phyloP scores from a whole-genome alignment of 2,888 invertebrate species.

The Tubulanus polymorphus region DNA sequence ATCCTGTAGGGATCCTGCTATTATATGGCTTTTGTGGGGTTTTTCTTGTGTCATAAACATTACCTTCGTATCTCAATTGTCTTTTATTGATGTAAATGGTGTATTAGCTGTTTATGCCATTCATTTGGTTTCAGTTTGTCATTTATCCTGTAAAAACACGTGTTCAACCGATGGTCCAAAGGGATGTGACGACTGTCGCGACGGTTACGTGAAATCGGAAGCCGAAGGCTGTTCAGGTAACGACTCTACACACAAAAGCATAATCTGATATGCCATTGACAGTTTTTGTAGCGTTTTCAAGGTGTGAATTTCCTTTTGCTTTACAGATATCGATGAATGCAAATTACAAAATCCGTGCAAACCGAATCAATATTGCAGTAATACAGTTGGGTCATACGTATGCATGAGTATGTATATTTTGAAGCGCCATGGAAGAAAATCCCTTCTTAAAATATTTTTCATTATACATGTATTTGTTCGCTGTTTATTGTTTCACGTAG shows the following conservation, averaged over 20 bases:
- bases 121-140: slow-evolving; percentile 60
- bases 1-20: too few relatives aligned
- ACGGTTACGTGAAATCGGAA: slow-evolving; percentile 71
- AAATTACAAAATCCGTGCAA: slow-evolving; percentile 59
- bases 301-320: slow-evolving; percentile 1
- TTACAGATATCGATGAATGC: slow-evolving; percentile 79
- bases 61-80: too few relatives aligned
- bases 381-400: slow-evolving; percentile 76
- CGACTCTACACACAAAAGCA: not conserved
- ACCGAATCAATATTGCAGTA: slow-evolving; percentile 77
- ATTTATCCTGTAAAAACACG: slow-evolving; percentile 70
- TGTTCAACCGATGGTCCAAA: slow-evolving; percentile 68
- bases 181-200: slow-evolving; percentile 62
- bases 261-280: not conserved
- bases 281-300: not conserved
- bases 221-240: slow-evolving; percentile 67
- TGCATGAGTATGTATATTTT: slow-evolving; percentile 58
- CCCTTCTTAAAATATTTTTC: not conserved
- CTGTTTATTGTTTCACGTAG: slow-evolving; percentile 55
- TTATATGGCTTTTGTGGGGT: too few relatives aligned
- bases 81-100: slow-evolving; percentile 1
- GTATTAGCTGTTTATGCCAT: too few relatives aligned
- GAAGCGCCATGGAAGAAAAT: not conserved
- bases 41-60: too few relatives aligned
- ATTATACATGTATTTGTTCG: too few relatives aligned